phyloP scores from a whole-genome alignment of 2,888 invertebrate genomes.

The Hemaris fuciformis region DNA sequence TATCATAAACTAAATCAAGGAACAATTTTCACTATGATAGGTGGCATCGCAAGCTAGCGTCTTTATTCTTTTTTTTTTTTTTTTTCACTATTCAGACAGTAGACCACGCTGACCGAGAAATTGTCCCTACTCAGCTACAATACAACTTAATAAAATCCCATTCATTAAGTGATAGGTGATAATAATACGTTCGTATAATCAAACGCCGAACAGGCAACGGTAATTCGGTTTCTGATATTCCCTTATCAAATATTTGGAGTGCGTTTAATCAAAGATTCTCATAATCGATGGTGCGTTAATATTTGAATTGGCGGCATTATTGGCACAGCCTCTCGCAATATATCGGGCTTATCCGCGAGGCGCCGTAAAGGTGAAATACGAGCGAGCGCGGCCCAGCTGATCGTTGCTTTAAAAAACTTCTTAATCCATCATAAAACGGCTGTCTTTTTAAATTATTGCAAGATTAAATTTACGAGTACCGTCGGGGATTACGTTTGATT shows the following conservation, averaged over 20 bases:
- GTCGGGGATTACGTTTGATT: neutral
- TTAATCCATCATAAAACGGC: slow-evolving; percentile 40
- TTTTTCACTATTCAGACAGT: too few species aligned
- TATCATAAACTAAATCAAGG: too few species aligned
- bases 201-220: neutral
- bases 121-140: too few species aligned
- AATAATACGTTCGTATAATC: too few species aligned
- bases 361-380: slow-evolving; percentile 24
- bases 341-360: slow-evolving; percentile 18
- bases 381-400: slow-evolving; percentile 28
- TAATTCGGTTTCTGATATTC: neutral
- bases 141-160: too few species aligned
- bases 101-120: too few species aligned
- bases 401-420: slow-evolving; percentile 29
- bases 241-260: neutral
- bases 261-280: neutral
- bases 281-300: neutral
- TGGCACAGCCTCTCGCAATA: slow-evolving; percentile 15
- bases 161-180: too few species aligned
- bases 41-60: too few species aligned
- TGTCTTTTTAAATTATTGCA: slow-evolving; percentile 38
- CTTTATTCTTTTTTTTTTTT: too few species aligned
- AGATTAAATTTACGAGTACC: slow-evolving; percentile 7
- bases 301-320: neutral
- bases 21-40: too few species aligned